A percentile compares a stretch with the other conserved stretches of the same genome.
Conservation (phyloP, 2,113 vertebrate species). For the Grallaria varia region DNA sequence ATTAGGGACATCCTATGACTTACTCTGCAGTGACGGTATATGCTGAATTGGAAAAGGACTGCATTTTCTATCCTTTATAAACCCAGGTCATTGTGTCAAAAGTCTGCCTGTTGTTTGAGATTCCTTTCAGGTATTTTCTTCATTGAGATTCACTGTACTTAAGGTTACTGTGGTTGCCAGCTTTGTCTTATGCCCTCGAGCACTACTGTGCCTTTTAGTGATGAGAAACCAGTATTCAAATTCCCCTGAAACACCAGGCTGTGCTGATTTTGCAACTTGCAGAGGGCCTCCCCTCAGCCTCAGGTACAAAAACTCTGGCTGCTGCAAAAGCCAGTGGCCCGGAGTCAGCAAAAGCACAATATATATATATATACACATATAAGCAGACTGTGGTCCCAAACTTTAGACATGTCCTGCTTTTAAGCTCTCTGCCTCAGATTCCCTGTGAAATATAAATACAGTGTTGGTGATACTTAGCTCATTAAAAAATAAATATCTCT, state of each 20-base stretch:
- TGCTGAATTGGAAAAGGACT: background rate
- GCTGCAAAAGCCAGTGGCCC: background rate
- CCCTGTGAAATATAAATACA: background rate
- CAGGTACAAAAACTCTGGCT: background rate
- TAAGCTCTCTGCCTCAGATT: background rate
- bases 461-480: background rate
- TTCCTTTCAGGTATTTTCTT: slow-evolving; percentile 8
- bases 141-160: background rate
- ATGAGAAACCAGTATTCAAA: background rate
- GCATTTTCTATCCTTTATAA: slow-evolving; percentile 6
- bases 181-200: background rate
- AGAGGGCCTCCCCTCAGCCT: background rate
- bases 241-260: background rate
- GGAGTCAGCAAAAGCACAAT: background rate
- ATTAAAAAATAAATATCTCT: background rate
- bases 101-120: background rate
- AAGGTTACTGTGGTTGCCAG: background rate
- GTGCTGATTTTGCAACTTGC: background rate
- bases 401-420: background rate
- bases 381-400: background rate
- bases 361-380: background rate
- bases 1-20: background rate
- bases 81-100: background rate
- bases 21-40: background rate
- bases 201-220: background rate